Conservation (phyloP, 2,113 vertebrate genomes). For the Saguinus imperator region DNA sequence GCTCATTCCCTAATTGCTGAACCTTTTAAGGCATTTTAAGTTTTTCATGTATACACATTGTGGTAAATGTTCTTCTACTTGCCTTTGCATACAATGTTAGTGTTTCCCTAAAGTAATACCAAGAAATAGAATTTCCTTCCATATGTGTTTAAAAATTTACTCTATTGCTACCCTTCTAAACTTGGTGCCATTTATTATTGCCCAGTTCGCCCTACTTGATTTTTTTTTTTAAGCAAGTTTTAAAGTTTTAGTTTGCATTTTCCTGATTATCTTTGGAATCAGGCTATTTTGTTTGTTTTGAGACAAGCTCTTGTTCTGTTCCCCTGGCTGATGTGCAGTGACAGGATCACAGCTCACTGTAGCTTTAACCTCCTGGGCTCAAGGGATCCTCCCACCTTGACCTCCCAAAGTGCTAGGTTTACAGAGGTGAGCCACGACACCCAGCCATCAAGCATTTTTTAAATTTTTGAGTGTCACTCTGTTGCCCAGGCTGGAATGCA, state of each 20-base stretch:
- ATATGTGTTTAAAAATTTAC: background rate
- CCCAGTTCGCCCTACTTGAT: background rate
- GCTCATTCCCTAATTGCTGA: background rate
- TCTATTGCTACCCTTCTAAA: background rate
- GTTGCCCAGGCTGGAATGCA: too few relatives aligned
- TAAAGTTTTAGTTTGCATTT: conserved; percentile 6
- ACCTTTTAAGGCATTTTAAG: background rate
- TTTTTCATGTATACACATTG: background rate
- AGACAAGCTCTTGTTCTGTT: too few relatives aligned
- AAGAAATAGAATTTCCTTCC: background rate
- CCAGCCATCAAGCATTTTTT: too few relatives aligned
- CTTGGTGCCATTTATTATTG: background rate
- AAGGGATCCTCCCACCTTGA: too few relatives aligned
- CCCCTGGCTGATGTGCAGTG: too few relatives aligned
- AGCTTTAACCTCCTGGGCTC: too few relatives aligned
- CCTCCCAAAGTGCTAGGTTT: too few relatives aligned
- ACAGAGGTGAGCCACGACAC: too few relatives aligned
- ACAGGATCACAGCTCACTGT: too few relatives aligned
- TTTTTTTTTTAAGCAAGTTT: background rate
- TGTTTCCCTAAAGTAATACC: background rate
- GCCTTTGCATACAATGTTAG: background rate
- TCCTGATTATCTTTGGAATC: background rate
- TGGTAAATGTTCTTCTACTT: background rate
- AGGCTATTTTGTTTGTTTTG: too few relatives aligned
- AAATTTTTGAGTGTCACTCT: too few relatives aligned